These are phyloP conservation scores for Cathartes aura DNA, from an alignment of 2,113 vertebrate genomes.

Conservation along the genomic window DNA sequence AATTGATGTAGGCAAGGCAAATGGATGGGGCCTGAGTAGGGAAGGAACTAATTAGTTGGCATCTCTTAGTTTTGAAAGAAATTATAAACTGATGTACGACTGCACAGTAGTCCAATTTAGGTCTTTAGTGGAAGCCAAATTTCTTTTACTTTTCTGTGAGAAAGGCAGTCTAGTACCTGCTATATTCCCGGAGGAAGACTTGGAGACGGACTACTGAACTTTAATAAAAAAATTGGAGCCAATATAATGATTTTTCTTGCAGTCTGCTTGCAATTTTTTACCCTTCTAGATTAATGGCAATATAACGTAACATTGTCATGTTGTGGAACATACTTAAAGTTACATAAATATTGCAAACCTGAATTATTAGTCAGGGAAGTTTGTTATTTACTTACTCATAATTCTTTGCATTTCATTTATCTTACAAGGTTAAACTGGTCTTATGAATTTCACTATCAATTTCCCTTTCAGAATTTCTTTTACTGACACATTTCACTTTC, in stretches of 20 bases:
- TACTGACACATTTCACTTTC: not conserved
- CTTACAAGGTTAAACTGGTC: not conserved
- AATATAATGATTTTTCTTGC: not conserved
- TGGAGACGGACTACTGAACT: not conserved
- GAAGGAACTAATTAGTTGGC: not conserved
- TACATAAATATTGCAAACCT: not conserved
- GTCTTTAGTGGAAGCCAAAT: not conserved
- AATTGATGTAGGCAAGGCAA: not conserved
- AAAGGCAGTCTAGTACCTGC: not conserved
- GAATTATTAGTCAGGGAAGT: not conserved
- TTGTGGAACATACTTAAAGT: not conserved
- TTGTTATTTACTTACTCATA: not conserved
- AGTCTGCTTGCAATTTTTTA: not conserved
- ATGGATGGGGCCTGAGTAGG: not conserved
- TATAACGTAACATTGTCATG: not conserved
- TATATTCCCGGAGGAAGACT: not conserved
- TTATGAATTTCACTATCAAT: not conserved
- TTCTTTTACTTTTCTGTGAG: not conserved
- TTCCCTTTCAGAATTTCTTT: not conserved
- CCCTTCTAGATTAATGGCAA: not conserved
- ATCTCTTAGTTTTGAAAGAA: not conserved
- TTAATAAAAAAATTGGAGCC: not conserved
- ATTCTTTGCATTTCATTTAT: not conserved
- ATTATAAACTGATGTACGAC: not conserved
- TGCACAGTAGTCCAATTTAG: not conserved